Conservation (phyloP, 2,113 vertebrate genomes). For the Camelus bactrianus region DNA sequence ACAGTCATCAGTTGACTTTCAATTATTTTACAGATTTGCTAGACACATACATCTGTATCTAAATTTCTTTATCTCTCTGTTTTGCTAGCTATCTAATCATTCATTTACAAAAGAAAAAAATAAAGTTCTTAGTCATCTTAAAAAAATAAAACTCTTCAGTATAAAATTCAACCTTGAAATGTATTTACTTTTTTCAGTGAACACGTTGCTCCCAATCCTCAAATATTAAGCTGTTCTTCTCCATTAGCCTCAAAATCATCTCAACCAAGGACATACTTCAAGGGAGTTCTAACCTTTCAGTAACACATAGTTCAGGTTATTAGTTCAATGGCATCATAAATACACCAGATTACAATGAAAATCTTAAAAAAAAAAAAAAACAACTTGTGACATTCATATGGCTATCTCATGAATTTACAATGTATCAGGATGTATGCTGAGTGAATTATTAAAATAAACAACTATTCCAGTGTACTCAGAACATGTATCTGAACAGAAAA, state of each 20-base stretch:
- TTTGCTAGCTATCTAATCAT: not conserved
- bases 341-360: not conserved
- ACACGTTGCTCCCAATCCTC: not conserved
- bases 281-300: constrained; percentile 16
- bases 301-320: constrained; percentile 10
- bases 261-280: not conserved
- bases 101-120: not conserved
- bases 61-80: not conserved
- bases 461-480: not conserved
- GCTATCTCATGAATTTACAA: constrained; percentile 50
- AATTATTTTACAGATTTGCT: not conserved
- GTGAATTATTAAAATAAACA: constrained; percentile 45
- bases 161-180: constrained; percentile 42
- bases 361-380: not conserved
- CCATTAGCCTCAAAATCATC: constrained; percentile 7
- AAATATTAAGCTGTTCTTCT: constrained; percentile 42
- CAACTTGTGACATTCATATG: not conserved
- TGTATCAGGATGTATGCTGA: constrained; percentile 42
- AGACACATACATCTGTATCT: not conserved
- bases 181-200: not conserved
- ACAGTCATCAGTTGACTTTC: not conserved
- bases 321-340: constrained; percentile 14
- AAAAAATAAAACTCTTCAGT: not conserved
- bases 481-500: not conserved
- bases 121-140: not conserved